Conservation (phyloP, 30 jellyfish, hydroid and myxozoan genomes). For the Catostylus mosaicus region DNA sequence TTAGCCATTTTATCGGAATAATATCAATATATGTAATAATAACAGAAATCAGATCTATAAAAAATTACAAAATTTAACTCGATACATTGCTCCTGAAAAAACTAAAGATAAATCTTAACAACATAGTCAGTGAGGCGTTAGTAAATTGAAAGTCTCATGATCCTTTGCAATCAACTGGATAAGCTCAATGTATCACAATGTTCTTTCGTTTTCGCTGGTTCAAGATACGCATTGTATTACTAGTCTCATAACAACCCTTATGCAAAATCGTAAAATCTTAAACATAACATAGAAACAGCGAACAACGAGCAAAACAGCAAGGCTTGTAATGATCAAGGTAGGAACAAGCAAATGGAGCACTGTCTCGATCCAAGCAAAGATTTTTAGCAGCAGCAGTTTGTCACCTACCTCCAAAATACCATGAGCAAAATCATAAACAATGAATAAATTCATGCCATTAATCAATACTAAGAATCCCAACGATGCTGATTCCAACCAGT, state of each 20-base stretch:
- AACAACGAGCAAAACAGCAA: neutral
- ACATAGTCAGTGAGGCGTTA: too few relatives aligned
- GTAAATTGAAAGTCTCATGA: too few relatives aligned
- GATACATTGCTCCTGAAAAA: too few relatives aligned
- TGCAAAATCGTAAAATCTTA: neutral
- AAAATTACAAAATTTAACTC: too few relatives aligned
- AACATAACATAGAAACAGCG: neutral
- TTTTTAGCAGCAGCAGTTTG: neutral
- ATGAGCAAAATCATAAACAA: slow-evolving; percentile 1
- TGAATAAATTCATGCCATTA: neutral
- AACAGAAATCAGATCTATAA: too few relatives aligned
- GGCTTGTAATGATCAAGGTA: neutral
- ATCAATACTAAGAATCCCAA: neutral
- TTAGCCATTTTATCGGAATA: too few relatives aligned
- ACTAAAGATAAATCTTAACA: too few relatives aligned
- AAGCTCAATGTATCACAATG: too few relatives aligned
- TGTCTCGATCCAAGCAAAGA: slow-evolving; percentile 8
- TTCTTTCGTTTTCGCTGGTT: too few relatives aligned
- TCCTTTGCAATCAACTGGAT: too few relatives aligned
- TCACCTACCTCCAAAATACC: slow-evolving; percentile 5
- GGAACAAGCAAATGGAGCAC: neutral
- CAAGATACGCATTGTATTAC: too few relatives aligned
- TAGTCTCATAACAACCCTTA: neutral
- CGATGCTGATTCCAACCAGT: neutral
- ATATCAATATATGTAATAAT: too few relatives aligned